A percentile compares a stretch with the other conserved stretches of the same genome.
These are phyloP conservation scores for Folsomia manolachei DNA, from an alignment of 2,888 invertebrate genomes.

Conservation along the genomic window DNA sequence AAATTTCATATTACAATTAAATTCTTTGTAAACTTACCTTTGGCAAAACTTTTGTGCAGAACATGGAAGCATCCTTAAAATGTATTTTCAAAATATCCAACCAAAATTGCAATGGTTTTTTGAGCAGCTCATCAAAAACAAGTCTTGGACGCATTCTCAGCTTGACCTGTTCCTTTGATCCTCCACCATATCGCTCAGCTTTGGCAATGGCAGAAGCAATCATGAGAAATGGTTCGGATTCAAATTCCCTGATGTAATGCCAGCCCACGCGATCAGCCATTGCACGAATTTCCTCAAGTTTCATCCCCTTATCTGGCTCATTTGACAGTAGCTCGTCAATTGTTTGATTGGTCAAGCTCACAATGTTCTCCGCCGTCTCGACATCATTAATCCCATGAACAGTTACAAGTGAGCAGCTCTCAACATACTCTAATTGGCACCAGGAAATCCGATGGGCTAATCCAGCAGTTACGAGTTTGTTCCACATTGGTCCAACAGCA, in stretches of 20 bases:
- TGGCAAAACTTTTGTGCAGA: constrained; percentile 45
- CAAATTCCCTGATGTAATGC: constrained; percentile 49
- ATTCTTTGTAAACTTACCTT: constrained; percentile 27
- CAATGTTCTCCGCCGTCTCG: constrained; percentile 32
- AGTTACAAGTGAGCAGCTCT: constrained; percentile 44
- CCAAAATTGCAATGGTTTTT: constrained; percentile 44
- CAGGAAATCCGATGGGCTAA: constrained; percentile 48
- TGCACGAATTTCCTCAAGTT: constrained; percentile 32
- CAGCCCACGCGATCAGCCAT: constrained; percentile 50
- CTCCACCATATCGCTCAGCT: constrained; percentile 44
- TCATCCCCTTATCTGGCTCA: constrained; percentile 17
- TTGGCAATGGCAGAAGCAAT: constrained; percentile 47
- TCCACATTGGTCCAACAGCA: constrained; percentile 47
- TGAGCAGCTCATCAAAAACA: constrained; percentile 33
- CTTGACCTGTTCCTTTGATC: constrained; percentile 39
- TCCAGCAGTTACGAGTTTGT: constrained; percentile 42
- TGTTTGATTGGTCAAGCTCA: constrained; percentile 25
- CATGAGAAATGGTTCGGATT: constrained; percentile 46
- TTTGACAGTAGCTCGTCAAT: constrained; percentile 25
- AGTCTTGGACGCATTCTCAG: constrained; percentile 36
- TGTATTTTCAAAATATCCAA: constrained; percentile 32
- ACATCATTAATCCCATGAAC: constrained; percentile 40
- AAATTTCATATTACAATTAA: no score
- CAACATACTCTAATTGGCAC: constrained; percentile 48
- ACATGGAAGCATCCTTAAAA: constrained; percentile 38